A percentile compares a stretch with the other conserved stretches of the same genome.
phyloP scores from a whole-genome alignment of 2,888 invertebrate genomes.

The Teleiodes luculella region DNA sequence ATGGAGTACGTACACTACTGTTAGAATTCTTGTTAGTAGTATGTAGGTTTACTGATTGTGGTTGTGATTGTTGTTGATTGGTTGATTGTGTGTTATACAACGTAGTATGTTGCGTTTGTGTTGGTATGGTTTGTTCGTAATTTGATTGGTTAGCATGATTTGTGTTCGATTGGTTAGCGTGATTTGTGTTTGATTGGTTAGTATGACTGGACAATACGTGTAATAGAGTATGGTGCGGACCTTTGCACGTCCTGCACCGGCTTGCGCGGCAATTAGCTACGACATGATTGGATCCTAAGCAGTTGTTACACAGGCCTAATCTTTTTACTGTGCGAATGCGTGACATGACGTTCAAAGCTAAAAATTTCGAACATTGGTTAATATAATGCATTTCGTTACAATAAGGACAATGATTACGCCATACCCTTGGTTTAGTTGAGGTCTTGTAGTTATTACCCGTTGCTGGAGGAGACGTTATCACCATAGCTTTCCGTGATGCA shows the following conservation, averaged over 20 bases:
- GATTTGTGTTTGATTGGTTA: neutral
- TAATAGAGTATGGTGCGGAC: neutral
- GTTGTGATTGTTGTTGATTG: neutral
- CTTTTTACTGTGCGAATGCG: neutral
- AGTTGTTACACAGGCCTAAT: neutral
- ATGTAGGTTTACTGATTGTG: neutral
- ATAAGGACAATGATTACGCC: neutral
- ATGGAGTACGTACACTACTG: neutral
- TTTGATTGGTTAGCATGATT: neutral
- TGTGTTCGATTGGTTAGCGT: neutral
- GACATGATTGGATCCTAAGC: neutral
- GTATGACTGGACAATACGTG: neutral
- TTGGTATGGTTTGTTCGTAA: neutral
- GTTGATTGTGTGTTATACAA: neutral
- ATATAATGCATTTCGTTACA: neutral
- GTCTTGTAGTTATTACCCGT: neutral
- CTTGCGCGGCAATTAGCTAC: neutral
- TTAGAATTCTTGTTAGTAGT: neutral
- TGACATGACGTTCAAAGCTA: neutral
- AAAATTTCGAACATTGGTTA: neutral
- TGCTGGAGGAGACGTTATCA: neutral
- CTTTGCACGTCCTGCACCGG: neutral
- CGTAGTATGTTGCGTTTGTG: neutral
- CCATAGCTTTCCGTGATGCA: constrained; percentile 6
- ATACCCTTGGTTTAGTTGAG: neutral